Conservation (phyloP, 2,888 invertebrate species). For the Ditylenchus weischeri region DNA sequence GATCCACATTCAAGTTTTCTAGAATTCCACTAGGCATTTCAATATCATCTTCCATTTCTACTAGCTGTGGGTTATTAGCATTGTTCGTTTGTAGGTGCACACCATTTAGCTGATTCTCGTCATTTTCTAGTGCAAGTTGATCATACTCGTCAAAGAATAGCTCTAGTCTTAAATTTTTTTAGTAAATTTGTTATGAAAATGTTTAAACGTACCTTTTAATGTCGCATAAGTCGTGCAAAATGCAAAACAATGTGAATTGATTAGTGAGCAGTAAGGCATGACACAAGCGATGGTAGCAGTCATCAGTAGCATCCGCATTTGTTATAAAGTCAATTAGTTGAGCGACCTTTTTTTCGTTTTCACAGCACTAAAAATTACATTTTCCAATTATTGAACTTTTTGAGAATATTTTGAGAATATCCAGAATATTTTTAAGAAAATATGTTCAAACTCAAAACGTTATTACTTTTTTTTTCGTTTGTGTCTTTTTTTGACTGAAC, state of each 20-base stretch:
- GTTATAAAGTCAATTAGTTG: constrained; percentile 10
- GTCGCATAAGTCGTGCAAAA: background rate
- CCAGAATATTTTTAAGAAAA: too few relatives aligned
- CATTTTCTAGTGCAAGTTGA: constrained; percentile 7
- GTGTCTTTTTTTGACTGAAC: too few relatives aligned
- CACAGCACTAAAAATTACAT: constrained; percentile 1
- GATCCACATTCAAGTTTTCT: constrained; percentile 9
- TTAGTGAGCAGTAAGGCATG: constrained; percentile 19
- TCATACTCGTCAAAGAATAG: background rate
- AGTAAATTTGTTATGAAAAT: background rate
- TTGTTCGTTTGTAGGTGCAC: background rate
- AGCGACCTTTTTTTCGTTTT: background rate
- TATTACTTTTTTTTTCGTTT: too few relatives aligned
- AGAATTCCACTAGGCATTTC: constrained; percentile 9
- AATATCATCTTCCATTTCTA: background rate
- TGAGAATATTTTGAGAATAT: too few relatives aligned
- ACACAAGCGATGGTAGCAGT: constrained; percentile 21
- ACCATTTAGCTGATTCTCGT: background rate
- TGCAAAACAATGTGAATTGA: constrained; percentile 21
- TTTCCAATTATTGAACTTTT: too few relatives aligned
- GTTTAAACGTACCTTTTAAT: background rate
- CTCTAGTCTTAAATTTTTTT: constrained; percentile 2
- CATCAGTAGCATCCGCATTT: background rate
- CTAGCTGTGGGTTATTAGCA: background rate
- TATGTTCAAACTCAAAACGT: too few relatives aligned